These are phyloP conservation scores for Puma concolor DNA, from an alignment of 2,113 vertebrate genomes.

Conservation along the genomic window DNA sequence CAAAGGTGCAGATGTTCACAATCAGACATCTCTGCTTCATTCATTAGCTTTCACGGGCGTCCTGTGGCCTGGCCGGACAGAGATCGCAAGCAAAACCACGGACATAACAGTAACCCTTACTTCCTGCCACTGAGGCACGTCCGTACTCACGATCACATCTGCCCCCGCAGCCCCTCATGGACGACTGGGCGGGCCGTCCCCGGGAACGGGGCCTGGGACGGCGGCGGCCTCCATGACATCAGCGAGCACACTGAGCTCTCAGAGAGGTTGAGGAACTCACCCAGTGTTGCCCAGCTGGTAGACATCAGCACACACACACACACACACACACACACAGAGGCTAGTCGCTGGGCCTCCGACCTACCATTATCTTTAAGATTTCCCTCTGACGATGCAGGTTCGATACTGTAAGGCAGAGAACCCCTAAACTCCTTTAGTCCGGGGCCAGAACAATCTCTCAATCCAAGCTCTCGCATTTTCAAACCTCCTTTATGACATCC, in stretches of 20 bases:
- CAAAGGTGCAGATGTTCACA: not conserved
- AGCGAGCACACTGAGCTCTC: not conserved
- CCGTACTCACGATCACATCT: rapidly evolving
- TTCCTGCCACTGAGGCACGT: rapidly evolving
- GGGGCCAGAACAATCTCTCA: not conserved
- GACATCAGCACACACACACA: not conserved
- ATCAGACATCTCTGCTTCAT: rapidly evolving
- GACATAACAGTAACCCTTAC: not conserved
- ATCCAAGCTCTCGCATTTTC: not conserved
- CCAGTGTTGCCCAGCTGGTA: not conserved
- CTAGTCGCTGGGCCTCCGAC: not conserved
- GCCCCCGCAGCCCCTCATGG: not conserved
- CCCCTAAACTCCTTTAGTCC: not conserved
- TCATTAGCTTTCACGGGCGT: not conserved
- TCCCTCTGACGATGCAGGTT: not conserved
- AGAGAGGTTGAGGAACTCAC: not conserved
- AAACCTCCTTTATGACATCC: not conserved
- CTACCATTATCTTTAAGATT: not conserved
- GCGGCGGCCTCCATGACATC: rapidly evolving
- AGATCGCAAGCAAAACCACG: rapidly evolving
- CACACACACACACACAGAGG: not conserved
- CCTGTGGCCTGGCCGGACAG: not conserved
- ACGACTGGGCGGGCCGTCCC: not conserved
- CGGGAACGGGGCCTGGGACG: not conserved
- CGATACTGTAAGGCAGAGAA: not conserved